Base-by-base conservation (phyloP, 2,888 invertebrate species). In the Petrolisthes manimaculis region DNA sequence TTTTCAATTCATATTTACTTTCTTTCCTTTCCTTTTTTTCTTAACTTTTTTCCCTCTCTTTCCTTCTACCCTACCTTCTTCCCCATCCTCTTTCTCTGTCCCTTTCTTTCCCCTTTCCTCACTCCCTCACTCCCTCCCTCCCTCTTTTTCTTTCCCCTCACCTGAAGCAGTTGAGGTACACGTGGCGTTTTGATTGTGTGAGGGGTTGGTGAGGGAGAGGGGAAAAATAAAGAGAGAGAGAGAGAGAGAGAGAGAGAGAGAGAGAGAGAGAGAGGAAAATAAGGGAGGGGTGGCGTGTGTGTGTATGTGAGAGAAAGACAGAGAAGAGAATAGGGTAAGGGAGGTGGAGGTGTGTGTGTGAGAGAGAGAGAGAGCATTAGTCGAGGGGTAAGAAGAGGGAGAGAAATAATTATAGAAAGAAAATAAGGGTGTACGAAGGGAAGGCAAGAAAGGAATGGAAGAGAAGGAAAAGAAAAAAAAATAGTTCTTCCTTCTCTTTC, bases 21-120 rank as follows among this genome's bases (percentile, higher is more conserved):
- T 74, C 74, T 74, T 21, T 74, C 74, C n/a, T 21, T n/a, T 14
- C 51, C 37, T 77, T 14, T 14, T 24, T 51, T 4, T 51, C 77
- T 77, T 18, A 24, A 24, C 51, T 37, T 14, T 5, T 77, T 5
- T 77, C 77, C 5, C 77, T 6, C 37, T 51, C 24, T 61, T 24
- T 56, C 61, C 9, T 37, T 24, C 61, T 24, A 14, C 24, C 67
- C 61, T 61, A 5, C 18, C 3, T 24, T 21, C 54, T 14, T 61
- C 61, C 24, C 56, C n/a, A 21, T 61, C 55, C 80, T 80, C 80
- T 56, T 55, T 56, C 80, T 55, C 78, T 78, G 53, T 79, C 79
- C 54, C 79, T 79, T 54, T 79, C 79, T 54, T 24, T 77, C 24
- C 14, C 6, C 24, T 77, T 14, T 77, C 14, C 53, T 53, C n/a